phyloP scores from a whole-genome alignment of 1,140 invertebrate species.

The Bombus confusus region DNA sequence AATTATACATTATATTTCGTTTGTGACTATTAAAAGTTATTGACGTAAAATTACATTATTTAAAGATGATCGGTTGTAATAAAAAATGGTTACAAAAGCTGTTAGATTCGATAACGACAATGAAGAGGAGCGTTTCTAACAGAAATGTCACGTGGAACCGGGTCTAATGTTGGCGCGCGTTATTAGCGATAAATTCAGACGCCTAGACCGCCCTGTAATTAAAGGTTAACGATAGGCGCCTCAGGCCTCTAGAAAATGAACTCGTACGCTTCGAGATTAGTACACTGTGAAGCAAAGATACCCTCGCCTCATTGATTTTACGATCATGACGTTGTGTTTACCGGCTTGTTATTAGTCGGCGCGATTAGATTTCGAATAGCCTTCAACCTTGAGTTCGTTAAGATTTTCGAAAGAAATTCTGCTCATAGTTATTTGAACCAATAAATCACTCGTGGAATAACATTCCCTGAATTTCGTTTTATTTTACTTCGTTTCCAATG shows the following conservation, averaged over 20 bases:
- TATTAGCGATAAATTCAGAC: constrained; percentile 71
- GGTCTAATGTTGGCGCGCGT: constrained; percentile 46
- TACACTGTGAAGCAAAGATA: constrained; percentile 12
- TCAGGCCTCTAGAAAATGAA: constrained; percentile 60
- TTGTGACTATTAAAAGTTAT: too few relatives aligned
- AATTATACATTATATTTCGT: too few relatives aligned
- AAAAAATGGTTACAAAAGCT: neutral
- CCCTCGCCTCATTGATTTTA: constrained; percentile 22
- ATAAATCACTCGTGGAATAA: neutral
- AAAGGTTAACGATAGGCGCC: constrained; percentile 68
- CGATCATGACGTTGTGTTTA: constrained; percentile 41
- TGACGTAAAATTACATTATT: too few relatives aligned
- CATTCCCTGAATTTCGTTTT: neutral
- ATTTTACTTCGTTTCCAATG: neutral
- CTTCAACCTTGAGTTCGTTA: neutral
- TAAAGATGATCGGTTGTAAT: too few relatives aligned
- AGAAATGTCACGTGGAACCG: constrained; percentile 12
- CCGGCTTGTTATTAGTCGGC: constrained; percentile 48
- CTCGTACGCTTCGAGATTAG: constrained; percentile 62
- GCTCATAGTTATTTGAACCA: neutral
- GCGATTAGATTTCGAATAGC: constrained; percentile 20
- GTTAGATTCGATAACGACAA: neutral
- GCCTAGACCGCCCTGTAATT: constrained; percentile 65
- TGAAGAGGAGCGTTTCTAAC: neutral
- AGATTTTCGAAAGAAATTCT: neutral